These are phyloP conservation scores for Taenioides sp. DNA, from an alignment of 2,797 vertebrate species.

Conservation along the genomic window DNA sequence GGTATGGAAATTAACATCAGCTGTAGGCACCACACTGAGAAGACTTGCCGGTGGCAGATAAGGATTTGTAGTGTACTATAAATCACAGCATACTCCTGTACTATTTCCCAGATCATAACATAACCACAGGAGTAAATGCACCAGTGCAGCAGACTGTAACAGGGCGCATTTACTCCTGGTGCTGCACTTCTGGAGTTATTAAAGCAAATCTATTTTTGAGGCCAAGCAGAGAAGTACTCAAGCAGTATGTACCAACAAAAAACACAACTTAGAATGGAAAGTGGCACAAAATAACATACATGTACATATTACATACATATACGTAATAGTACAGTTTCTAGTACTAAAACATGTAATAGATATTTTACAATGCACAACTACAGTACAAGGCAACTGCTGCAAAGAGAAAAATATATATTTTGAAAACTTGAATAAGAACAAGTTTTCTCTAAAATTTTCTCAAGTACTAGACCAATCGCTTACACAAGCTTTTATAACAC, in stretches of 20 bases:
- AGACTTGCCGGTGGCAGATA: slow-evolving; percentile 46
- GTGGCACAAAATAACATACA: background rate
- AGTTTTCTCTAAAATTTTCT: background rate
- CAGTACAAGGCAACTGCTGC: background rate
- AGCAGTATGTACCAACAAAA: background rate
- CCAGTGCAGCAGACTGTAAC: too few relatives aligned
- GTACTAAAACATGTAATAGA: background rate
- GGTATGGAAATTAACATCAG: slow-evolving; percentile 45
- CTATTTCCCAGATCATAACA: slow-evolving; percentile 17
- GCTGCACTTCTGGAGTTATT: background rate
- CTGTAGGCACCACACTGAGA: slow-evolving; percentile 28
- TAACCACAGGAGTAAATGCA: background rate
- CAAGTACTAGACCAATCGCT: background rate
- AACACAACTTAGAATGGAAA: background rate
- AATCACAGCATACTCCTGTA: slow-evolving; percentile 37
- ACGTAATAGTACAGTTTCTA: background rate
- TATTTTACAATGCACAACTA: background rate
- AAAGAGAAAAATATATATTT: background rate
- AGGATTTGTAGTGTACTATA: slow-evolving; percentile 30
- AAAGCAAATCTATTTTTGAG: background rate
- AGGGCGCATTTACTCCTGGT: too few relatives aligned
- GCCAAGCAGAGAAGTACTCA: background rate
- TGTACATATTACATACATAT: background rate
- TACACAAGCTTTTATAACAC: background rate
- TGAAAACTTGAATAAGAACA: background rate